Evolutionary conservation across 2,113 vertebrate genomes (phyloP).

Genomic region (Phalacrocorax brasilianus): DNA sequence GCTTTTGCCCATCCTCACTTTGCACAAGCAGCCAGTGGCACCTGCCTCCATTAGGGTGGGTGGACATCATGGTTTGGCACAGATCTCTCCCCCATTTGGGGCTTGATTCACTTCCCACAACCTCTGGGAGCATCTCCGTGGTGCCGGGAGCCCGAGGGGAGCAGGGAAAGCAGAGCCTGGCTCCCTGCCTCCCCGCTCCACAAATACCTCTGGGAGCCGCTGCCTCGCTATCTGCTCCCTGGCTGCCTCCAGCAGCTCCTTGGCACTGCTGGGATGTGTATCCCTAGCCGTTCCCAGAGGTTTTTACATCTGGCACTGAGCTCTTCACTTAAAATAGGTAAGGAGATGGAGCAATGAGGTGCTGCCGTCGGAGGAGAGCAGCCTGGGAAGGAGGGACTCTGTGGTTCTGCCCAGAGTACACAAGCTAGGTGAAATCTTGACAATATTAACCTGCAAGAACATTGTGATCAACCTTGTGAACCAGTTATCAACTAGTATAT

Average conservation of each 20-base stretch:
- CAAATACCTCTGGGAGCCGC: not conserved
- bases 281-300: not conserved
- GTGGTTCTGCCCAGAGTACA: not conserved
- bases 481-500: conserved; percentile 55
- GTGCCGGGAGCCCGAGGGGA: not conserved
- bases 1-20: not conserved
- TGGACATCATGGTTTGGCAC: not conserved
- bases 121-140: not conserved
- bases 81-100: not conserved
- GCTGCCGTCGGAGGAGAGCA: not conserved
- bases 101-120: accelerated
- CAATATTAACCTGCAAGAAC: conserved; percentile 52
- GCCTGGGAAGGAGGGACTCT: conserved; percentile 4
- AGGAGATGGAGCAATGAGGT: not conserved
- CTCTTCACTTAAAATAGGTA: not conserved
- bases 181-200: not conserved
- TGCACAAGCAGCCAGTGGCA: not conserved
- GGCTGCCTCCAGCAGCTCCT: not conserved
- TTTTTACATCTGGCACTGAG: not conserved
- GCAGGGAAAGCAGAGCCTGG: not conserved
- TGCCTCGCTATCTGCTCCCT: accelerated
- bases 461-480: conserved; percentile 63
- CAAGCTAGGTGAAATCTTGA: conserved; percentile 8
- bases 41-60: not conserved
- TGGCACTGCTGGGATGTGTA: not conserved